These are phyloP conservation scores for Melangyna quadrimaculata DNA, from an alignment of 2,888 invertebrate species.

Conservation along the genomic window DNA sequence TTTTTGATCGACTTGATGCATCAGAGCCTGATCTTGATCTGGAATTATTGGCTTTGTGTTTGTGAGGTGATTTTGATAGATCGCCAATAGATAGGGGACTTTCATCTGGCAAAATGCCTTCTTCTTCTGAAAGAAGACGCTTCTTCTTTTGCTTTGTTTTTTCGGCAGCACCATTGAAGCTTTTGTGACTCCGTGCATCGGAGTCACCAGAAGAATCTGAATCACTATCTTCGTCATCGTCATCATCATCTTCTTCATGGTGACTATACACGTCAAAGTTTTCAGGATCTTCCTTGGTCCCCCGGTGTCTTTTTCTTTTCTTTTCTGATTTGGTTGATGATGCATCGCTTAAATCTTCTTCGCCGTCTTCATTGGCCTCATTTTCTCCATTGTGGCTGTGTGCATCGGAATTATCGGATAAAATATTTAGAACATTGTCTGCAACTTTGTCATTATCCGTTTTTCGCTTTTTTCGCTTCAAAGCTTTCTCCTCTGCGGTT, in stretches of 20 bases:
- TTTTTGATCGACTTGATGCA: constrained; percentile 46
- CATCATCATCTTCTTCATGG: constrained; percentile 81
- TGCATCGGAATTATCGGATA: constrained; percentile 64
- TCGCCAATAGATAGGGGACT: constrained; percentile 83
- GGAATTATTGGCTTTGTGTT: constrained; percentile 37
- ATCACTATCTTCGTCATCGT: constrained; percentile 78
- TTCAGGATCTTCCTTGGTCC: constrained; percentile 78
- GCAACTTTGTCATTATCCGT: constrained; percentile 64
- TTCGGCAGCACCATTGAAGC: constrained; percentile 81
- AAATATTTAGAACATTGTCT: not conserved
- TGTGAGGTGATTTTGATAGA: constrained; percentile 81
- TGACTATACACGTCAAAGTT: constrained; percentile 58
- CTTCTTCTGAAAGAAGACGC: constrained; percentile 72
- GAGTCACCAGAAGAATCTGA: constrained; percentile 82
- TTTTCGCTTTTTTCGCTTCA: constrained; percentile 70
- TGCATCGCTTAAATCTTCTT: constrained; percentile 74
- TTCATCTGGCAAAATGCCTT: constrained; percentile 81
- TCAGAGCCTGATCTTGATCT: constrained; percentile 36
- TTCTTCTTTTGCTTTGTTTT: constrained; percentile 61
- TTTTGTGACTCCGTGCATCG: constrained; percentile 55
- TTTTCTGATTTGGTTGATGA: constrained; percentile 44
- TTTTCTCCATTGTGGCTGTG: constrained; percentile 39
- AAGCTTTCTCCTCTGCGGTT: constrained; percentile 73
- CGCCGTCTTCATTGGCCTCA: constrained; percentile 70
- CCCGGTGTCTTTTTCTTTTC: constrained; percentile 76